A percentile compares a stretch with the other conserved stretches of the same genome.
phyloP scores from a whole-genome alignment of 2,888 invertebrate species.

The Oxyteleia sp. region DNA sequence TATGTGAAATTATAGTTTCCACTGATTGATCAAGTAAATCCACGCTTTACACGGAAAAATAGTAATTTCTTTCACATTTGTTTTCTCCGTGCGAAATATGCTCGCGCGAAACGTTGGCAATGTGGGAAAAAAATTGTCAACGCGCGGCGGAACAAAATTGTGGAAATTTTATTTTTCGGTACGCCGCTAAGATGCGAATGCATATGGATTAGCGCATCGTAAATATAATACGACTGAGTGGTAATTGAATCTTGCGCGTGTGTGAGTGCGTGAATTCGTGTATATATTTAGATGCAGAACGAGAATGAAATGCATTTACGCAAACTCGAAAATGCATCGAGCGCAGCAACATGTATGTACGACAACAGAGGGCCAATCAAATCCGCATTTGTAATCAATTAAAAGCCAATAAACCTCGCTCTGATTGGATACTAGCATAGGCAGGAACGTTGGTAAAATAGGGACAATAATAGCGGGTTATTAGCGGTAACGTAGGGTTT shows the following conservation, averaged over 20 bases:
- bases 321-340: constrained; percentile 70
- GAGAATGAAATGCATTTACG: constrained; percentile 62
- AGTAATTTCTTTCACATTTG: too few species aligned
- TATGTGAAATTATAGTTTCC: too few species aligned
- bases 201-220: constrained; percentile 17
- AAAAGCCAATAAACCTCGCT: constrained; percentile 86
- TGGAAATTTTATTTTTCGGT: not conserved
- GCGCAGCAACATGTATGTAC: constrained; percentile 70
- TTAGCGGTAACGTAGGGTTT: constrained; percentile 83
- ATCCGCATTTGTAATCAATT: constrained; percentile 87
- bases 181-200: constrained; percentile 9
- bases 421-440: constrained; percentile 84
- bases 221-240: constrained; percentile 11
- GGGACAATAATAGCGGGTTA: constrained; percentile 85
- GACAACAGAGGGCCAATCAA: constrained; percentile 83
- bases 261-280: not conserved
- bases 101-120: too few species aligned
- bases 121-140: too few species aligned
- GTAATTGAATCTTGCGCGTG: not conserved
- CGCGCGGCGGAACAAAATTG: too few species aligned
- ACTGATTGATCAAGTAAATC: too few species aligned
- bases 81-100: too few species aligned
- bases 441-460: constrained; percentile 82
- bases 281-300: constrained; percentile 46
- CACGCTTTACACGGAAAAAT: too few species aligned